Evolutionary conservation across 2,113 vertebrate genomes (phyloP), one percentile per base, ranked within the genome.

Genomic region (Elanus axillaris): DNA sequence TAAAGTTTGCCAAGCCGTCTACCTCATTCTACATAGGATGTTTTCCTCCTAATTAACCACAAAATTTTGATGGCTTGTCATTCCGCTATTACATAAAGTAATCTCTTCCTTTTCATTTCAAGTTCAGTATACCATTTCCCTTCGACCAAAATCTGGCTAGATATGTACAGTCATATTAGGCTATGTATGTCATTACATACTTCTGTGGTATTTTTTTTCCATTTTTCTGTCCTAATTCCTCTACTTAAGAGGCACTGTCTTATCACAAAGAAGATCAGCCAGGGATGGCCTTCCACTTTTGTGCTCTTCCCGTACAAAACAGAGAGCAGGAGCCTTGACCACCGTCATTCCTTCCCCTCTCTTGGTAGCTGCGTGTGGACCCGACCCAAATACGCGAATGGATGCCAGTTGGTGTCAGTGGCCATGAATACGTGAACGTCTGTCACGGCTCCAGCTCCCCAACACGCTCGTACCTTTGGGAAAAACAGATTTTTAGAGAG

Each of bases 1-100:
- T 95, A 90, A 98, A 97, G 96, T 97, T 98, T 95, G 94, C 97
- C 97, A 97, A 93, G 63, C 97, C 96, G 77, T 95, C 94, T 78
- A 87, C 67, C 93, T 97, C 94, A 68, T 71, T 96, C 95, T 71
- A 67, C 94, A 45, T 69, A 43, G 92, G 93, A 53, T 92, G 83
- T 94, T 90, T 82, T 87, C 93, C 86, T 75, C 71, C 88, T 96
- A 96, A 97, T 97, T 96, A 97, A 97, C 96, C 97, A 59, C 96
- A 97, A 47, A 60, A 94, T 97, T 95, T 10, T 97, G 96, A 97
- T 97, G 96, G 94, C 90, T 97, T 98, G 96, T 98, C 97, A 95
- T 98, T 96, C 91, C 34, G 72, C 83, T 94, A 81, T 76, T 96
- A 56, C 95, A 88, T 71, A 66, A 96, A 98, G 91, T 84, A 53